Evolutionary conservation across 2,113 vertebrate species (phyloP).

Genomic region (Cynocephalus volans): DNA sequence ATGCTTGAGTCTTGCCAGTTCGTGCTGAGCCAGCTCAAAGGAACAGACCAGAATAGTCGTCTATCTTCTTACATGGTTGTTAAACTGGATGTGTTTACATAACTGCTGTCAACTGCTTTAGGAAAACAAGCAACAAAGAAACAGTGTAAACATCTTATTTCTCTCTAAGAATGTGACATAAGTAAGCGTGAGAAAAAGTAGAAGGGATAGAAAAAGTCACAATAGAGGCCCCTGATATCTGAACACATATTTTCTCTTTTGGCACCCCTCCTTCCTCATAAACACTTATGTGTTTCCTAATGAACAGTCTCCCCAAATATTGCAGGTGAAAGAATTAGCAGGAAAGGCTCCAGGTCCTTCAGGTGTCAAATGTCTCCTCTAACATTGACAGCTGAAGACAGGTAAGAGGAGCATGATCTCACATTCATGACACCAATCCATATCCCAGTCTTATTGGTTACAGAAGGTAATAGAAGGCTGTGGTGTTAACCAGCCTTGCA

Average conservation of each 20-base stretch:
- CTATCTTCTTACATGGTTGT: slow-evolving; percentile 16
- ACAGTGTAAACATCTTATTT: slow-evolving; percentile 33
- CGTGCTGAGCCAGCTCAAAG: slow-evolving; percentile 15
- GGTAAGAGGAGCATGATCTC: background rate
- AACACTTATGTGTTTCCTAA: background rate
- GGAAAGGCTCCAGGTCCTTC: background rate
- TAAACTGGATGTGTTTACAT: slow-evolving; percentile 61
- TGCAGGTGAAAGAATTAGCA: background rate
- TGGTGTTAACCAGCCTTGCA: background rate
- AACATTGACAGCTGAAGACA: background rate
- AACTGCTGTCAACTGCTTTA: slow-evolving; percentile 67
- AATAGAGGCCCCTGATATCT: background rate
- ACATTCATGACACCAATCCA: background rate
- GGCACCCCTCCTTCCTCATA: background rate
- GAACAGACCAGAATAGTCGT: slow-evolving; percentile 34
- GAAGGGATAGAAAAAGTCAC: background rate
- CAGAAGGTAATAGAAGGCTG: background rate
- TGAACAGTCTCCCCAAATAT: background rate
- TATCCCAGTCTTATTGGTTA: background rate
- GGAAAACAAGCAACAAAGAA: slow-evolving; percentile 70
- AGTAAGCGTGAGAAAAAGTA: slow-evolving; percentile 5
- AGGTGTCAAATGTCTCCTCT: slow-evolving; percentile 28
- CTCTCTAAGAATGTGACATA: slow-evolving; percentile 17
- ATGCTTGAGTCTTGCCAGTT: slow-evolving; percentile 59
- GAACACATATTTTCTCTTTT: background rate